Percentiles rank a stretch among this genome's conserved stretches.
Evolutionary conservation across 2,113 vertebrate species (phyloP).

Genomic region (Todiramphus chloris): DNA sequence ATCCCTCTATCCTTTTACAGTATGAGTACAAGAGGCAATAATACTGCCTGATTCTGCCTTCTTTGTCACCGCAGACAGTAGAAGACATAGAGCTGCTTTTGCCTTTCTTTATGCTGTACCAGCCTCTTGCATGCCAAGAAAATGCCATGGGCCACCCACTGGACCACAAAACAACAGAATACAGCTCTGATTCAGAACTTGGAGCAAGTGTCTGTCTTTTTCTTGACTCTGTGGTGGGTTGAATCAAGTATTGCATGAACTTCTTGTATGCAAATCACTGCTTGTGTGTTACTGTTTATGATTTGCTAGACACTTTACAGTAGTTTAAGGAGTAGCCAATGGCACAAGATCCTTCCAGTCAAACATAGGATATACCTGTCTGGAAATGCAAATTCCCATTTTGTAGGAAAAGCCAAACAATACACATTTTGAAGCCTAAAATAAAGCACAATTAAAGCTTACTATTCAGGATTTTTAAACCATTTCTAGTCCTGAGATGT

Average conservation of each 20-base stretch:
- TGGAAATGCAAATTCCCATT: not conserved
- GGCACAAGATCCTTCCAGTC: not conserved
- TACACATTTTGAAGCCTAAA: not conserved
- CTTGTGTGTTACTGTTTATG: not conserved
- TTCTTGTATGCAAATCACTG: not conserved
- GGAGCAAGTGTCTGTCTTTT: not conserved
- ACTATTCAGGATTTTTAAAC: not conserved
- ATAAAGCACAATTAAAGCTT: not conserved
- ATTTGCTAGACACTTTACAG: not conserved
- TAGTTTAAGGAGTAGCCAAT: not conserved
- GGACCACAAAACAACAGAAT: not conserved
- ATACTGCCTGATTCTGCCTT: not conserved
- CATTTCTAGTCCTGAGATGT: not conserved
- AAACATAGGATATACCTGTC: not conserved
- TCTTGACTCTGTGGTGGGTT: not conserved
- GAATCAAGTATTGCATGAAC: not conserved
- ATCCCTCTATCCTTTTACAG: not conserved
- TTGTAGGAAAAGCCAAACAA: not conserved
- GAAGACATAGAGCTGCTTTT: not conserved
- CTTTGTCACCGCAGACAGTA: not conserved
- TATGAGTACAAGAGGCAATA: not conserved
- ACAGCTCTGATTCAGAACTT: not conserved
- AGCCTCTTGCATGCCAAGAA: not conserved
- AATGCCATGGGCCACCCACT: not conserved
- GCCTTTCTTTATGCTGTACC: not conserved